Percentiles rank a stretch among this genome's conserved stretches.
Evolutionary conservation across 2,797 vertebrate species (phyloP).

Genomic region (Trichosurus vulpecula): DNA sequence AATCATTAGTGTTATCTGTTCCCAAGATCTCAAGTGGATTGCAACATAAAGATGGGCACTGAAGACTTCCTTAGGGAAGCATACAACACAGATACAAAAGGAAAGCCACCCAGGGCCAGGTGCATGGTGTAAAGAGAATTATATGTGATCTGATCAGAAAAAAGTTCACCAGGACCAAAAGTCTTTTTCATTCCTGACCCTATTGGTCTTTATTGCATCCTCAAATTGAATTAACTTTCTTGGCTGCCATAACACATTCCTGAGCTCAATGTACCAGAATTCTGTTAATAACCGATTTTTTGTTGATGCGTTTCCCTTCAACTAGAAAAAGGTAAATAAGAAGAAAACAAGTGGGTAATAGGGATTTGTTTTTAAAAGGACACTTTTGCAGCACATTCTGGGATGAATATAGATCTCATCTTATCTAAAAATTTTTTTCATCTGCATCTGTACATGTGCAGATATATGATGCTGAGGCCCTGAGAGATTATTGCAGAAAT

Average conservation of each 20-base stretch:
- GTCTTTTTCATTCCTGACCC: background rate
- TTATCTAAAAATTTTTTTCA: background rate
- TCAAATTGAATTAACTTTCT: background rate
- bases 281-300: background rate
- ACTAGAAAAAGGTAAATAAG: background rate
- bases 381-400: background rate
- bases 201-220: background rate
- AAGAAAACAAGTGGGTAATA: background rate
- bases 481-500: background rate
- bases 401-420: background rate
- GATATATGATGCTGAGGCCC: background rate
- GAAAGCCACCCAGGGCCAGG: background rate
- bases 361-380: background rate
- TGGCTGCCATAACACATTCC: background rate
- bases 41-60: background rate
- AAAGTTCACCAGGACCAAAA: background rate
- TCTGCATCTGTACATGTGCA: background rate
- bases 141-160: background rate
- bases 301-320: background rate
- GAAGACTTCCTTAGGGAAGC: background rate
- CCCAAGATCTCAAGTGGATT: background rate
- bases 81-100: background rate
- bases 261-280: background rate
- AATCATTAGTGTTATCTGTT: background rate
- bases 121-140: background rate